Conservation (phyloP, 2,113 vertebrate species). For the Podarcis cretensis region DNA sequence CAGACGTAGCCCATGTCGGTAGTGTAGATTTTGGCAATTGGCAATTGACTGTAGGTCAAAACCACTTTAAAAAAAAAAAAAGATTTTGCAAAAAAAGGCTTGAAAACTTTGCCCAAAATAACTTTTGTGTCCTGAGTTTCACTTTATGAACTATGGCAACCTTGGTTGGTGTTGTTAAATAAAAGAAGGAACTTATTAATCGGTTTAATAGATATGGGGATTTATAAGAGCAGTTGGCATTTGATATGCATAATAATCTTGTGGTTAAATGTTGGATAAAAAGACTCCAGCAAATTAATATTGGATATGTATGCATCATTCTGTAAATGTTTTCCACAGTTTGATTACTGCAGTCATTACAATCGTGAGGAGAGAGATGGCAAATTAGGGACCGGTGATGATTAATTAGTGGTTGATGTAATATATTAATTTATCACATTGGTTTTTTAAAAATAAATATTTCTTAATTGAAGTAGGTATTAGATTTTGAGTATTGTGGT, state of each 20-base stretch:
- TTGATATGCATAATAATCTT: background rate
- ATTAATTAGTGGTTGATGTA: background rate
- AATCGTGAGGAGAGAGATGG: background rate
- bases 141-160: no score
- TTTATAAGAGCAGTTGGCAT: background rate
- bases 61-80: no score
- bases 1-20: no score
- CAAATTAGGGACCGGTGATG: background rate
- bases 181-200: background rate
- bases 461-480: background rate
- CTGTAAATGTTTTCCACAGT: background rate
- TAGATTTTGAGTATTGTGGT: background rate
- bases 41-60: no score
- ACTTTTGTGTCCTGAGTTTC: no score
- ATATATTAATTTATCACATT: background rate
- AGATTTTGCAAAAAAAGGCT: no score
- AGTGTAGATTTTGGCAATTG: no score
- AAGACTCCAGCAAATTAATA: background rate
- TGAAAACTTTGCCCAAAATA: no score
- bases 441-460: background rate
- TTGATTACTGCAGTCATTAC: background rate
- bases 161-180: background rate
- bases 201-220: background rate
- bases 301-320: background rate
- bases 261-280: slow-evolving; percentile 2